A percentile compares a stretch with the other conserved stretches of the same genome.
Conservation (phyloP, 2,888 invertebrate species). For the Cataglyphis livida region DNA sequence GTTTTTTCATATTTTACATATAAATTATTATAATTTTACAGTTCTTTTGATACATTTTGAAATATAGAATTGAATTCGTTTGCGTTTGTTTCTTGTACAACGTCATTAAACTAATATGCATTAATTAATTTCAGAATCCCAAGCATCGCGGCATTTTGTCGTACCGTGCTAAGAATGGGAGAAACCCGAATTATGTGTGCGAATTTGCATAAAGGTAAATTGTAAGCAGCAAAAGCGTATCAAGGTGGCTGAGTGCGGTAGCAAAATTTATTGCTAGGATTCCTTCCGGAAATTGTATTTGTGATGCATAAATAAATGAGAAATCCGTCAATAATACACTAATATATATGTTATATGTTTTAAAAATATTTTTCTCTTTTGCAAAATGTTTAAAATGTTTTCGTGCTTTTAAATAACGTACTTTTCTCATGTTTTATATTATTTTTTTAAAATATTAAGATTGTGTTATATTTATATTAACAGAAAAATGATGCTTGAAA, state of each 20-base stretch:
- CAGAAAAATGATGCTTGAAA: background rate
- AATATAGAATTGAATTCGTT: background rate
- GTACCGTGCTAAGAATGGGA: slow-evolving; percentile 43
- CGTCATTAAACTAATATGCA: slow-evolving; percentile 39
- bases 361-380: background rate
- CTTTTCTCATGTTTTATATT: background rate
- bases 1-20: background rate
- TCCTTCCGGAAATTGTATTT: slow-evolving; percentile 16
- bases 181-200: slow-evolving; percentile 50
- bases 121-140: slow-evolving; percentile 47
- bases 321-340: slow-evolving; percentile 12
- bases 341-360: background rate
- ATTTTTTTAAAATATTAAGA: background rate
- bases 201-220: slow-evolving; percentile 49
- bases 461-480: background rate
- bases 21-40: background rate
- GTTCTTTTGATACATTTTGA: background rate
- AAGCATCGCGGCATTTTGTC: slow-evolving; percentile 39
- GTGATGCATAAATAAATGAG: slow-evolving; percentile 25
- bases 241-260: slow-evolving; percentile 24
- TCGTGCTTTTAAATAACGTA: background rate
- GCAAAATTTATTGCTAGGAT: slow-evolving; percentile 37
- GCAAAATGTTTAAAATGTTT: background rate
- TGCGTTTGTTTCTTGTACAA: background rate
- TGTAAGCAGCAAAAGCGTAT: slow-evolving; percentile 52